Base-by-base conservation (phyloP, 1,140 invertebrate species). In the Brachionus paranguensis region DNA sequence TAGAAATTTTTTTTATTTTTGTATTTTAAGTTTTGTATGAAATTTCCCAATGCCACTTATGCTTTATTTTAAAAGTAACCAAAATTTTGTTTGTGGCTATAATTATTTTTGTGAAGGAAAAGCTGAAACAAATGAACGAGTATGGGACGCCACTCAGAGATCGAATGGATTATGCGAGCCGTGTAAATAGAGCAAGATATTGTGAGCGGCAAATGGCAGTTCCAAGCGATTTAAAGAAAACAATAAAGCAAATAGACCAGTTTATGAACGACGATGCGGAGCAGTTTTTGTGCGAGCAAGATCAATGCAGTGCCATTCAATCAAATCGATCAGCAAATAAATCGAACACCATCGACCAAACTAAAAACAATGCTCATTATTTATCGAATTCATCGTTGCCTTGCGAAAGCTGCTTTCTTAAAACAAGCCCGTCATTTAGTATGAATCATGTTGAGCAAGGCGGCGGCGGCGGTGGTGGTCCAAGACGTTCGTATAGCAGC, bases 401-500 rank as follows among this genome's bases (percentile, higher is more conserved):
- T 11, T 29, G n/a, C 12, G 43, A 24, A 47, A 24, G 50, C 50
- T 76, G 14, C n/a, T 37, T 47, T 3, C 5, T 76, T 6, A 76
- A 76, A 53, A 50, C 45, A 14, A 76, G 72, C n/a, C 41, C 53
- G 27, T 76, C 72, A 14, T 76, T 76, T 53, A 45, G 53, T 47
- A 29, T 47, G 20, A 76, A 50, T 12, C 45, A 76, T 4, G 27
- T 50, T 17, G 72, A 76, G 12, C 41, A 33, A 24, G 27, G 27
- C 2, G 27, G 2, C 27, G 27, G 27, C 0, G 6, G n/a, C 3
- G 33, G 33, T 11, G 37, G 37, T 72, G n/a, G 7, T 47, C 50
- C 81, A 27, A 17, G 14, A 41, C 17, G 81, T n/a, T 72, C 78
- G 27, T 68, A 72, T n/a, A 65, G 84, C 60, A 65, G 64, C 29